These are phyloP conservation scores for Brachionus sp. DNA, from an alignment of 1,140 invertebrate genomes.

Conservation along the genomic window DNA sequence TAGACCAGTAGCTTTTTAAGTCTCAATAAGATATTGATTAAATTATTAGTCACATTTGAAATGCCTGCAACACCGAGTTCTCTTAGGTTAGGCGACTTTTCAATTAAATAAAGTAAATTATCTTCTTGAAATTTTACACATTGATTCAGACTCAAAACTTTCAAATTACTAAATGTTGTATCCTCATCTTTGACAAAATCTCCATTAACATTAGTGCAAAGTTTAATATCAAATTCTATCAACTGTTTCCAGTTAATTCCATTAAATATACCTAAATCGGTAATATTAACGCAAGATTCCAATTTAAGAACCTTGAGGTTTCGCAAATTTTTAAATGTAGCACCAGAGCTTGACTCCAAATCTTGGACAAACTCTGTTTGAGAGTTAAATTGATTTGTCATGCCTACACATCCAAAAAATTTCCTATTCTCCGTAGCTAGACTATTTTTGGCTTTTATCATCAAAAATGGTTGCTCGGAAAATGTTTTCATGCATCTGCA, in stretches of 20 bases:
- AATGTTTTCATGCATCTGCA: neutral
- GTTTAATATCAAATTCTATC: slow-evolving; percentile 22
- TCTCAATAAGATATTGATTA: neutral
- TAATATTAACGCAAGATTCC: slow-evolving; percentile 30
- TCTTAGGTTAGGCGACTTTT: slow-evolving; percentile 8
- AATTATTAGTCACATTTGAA: neutral
- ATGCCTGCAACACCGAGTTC: neutral
- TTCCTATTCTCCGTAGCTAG: neutral
- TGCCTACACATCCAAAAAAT: neutral
- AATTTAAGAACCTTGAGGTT: neutral
- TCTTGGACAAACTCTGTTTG: neutral
- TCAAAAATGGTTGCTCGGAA: slow-evolving; percentile 25
- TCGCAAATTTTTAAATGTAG: neutral
- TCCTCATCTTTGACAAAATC: slow-evolving; percentile 38
- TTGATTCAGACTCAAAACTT: slow-evolving; percentile 4
- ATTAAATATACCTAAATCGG: slow-evolving; percentile 23
- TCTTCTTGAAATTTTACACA: slow-evolving; percentile 29
- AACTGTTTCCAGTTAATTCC: slow-evolving; percentile 29
- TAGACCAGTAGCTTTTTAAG: neutral
- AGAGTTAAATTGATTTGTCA: neutral
- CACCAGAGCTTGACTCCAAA: neutral
- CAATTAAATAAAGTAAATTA: neutral
- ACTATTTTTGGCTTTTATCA: slow-evolving; percentile 27
- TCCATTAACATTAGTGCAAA: slow-evolving; percentile 16
- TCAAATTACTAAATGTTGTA: slow-evolving; percentile 1